These are phyloP conservation scores for Pelvicachromis taeniatus DNA, from an alignment of 2,113 vertebrate genomes.

Conservation along the genomic window DNA sequence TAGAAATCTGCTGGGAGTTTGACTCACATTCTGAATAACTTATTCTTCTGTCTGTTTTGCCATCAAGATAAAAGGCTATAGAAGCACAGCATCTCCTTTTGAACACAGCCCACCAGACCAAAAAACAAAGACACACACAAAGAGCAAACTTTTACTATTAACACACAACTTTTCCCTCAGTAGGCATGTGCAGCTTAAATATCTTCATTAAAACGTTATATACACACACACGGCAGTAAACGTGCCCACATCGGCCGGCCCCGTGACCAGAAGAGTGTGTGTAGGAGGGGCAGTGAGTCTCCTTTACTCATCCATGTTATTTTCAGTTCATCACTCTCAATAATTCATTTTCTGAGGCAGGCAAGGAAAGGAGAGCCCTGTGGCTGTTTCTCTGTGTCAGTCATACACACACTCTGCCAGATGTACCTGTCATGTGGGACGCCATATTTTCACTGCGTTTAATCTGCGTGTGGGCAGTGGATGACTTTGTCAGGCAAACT, in stretches of 20 bases:
- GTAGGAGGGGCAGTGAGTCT: conserved; percentile 19
- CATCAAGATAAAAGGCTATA: conserved; percentile 28
- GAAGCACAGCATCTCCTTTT: background rate
- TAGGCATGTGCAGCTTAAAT: background rate
- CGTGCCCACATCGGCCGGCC: conserved; percentile 15
- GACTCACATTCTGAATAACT: conserved; percentile 49
- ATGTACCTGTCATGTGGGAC: conserved; percentile 32
- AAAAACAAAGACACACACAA: background rate
- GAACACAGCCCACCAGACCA: background rate
- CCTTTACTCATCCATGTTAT: conserved; percentile 56
- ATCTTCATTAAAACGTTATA: background rate
- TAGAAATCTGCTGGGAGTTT: conserved; percentile 50
- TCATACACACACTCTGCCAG: background rate
- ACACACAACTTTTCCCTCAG: background rate
- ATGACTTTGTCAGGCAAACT: background rate
- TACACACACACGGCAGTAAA: conserved; percentile 13
- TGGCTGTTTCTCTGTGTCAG: conserved; percentile 19
- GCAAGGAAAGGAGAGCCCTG: conserved; percentile 30
- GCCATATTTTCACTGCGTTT: conserved; percentile 1
- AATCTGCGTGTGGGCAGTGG: conserved; percentile 10
- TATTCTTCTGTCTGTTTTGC: conserved; percentile 37
- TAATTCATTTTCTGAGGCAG: conserved; percentile 64
- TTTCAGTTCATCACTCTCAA: conserved; percentile 73
- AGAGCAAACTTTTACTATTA: background rate
- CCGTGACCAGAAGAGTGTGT: conserved; percentile 35